Conservation (phyloP, 2,113 vertebrate genomes). For the Murina feae region DNA sequence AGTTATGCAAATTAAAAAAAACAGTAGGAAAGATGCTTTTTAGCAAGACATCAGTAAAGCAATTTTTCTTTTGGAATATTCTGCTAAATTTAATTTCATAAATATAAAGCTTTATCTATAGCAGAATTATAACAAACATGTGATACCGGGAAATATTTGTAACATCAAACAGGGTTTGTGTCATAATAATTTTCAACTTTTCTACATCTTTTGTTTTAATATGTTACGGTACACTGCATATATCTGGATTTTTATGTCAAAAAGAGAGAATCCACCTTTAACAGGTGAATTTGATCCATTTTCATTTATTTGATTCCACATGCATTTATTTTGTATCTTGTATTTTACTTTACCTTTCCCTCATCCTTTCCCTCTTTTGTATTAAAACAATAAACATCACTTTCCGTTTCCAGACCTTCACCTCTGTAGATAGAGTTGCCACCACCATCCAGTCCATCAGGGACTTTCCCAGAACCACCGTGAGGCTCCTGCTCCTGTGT, state of each 20-base stretch:
- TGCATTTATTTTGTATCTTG: background rate
- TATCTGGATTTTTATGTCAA: background rate
- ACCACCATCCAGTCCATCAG: background rate
- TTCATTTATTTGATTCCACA: background rate
- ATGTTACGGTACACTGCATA: background rate
- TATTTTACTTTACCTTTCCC: background rate
- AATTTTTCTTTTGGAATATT: background rate
- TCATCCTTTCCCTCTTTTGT: background rate
- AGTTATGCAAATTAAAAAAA: background rate
- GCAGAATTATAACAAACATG: background rate
- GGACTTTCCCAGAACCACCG: background rate
- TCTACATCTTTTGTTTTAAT: background rate
- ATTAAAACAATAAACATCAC: background rate
- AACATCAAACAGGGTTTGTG: background rate
- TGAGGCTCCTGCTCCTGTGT: background rate
- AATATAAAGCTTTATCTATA: background rate
- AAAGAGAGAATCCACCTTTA: background rate
- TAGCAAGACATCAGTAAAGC: background rate
- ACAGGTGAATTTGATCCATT: background rate
- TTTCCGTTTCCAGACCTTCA: background rate
- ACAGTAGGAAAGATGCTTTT: background rate
- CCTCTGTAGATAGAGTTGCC: background rate
- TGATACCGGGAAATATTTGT: background rate
- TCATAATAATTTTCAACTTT: background rate
- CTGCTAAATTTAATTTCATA: conserved; percentile 4